Base-by-base conservation (phyloP, 2,113 vertebrate genomes). In the Crotophaga sulcirostris region DNA sequence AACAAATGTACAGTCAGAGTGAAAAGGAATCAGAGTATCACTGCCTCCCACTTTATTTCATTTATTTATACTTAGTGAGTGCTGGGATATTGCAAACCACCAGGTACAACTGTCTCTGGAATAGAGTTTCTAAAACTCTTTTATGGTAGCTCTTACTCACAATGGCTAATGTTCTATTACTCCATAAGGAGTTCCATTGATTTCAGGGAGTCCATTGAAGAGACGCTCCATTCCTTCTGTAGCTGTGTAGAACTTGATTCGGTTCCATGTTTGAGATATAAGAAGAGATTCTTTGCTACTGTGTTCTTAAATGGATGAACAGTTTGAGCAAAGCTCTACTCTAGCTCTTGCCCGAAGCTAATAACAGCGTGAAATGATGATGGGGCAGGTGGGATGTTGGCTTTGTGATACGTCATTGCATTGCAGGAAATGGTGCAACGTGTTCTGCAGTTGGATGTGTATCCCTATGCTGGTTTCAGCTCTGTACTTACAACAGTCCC, bases 1-100 rank as follows among this genome's bases (percentile, higher is more conserved):
- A 97, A 92, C 93, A 96, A 95, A 92, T 82, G 82, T 86, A 72
- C 91, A 94, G 59, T 62, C 78, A 49, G 90, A 95, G 92, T 83
- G 40, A 72, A 76, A 56, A 78, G 93, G 85, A 94, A 51, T 90
- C 83, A 38, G 60, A 87, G 60, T 52, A 84, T 86, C 76, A 3
- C 79, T 42, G 6, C 72, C 69, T 93, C 88, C 80, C 54, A 72
- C 90, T 90, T 93, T 64, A 55, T 92, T 97, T 93, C 64, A 88
- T 94, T 90, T 95, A 93, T 93, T 96, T 95, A 38, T 92, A 74
- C 96, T 90, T 92, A 94, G 84, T 12, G 20, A 70, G 73, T 54
- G 52, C 83, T 92, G 60, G 79, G 86, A 55, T 84, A 92, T 94
- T 75, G 23, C 83, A 92, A 95, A 63, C 47, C 73, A 63, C 60